A percentile compares a stretch with the other conserved stretches of the same genome.
Evolutionary conservation across 2,888 invertebrate species (phyloP).

Genomic region (Gryllus longicercus): DNA sequence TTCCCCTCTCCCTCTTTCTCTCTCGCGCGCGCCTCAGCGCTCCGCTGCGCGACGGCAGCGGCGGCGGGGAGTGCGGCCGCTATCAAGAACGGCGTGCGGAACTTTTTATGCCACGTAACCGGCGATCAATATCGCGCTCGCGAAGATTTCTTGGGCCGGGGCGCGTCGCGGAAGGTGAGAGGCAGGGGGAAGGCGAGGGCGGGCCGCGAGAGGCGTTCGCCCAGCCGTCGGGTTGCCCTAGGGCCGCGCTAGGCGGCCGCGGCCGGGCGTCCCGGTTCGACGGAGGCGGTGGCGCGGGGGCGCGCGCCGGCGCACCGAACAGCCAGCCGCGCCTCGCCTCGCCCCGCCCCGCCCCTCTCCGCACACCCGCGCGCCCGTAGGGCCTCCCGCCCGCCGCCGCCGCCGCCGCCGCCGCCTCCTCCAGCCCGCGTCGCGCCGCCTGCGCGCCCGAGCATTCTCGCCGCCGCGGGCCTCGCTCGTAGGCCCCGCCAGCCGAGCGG

Average conservation of each 20-base stretch:
- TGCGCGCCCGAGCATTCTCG: not conserved
- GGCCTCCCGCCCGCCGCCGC: not conserved
- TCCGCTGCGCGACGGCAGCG: not conserved
- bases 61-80: conserved; percentile 31
- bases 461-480: not conserved
- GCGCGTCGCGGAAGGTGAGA: no score
- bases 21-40: no score
- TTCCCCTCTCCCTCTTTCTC: no score
- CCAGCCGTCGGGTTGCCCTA: no score
- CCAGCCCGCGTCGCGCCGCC: not conserved
- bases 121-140: conserved; percentile 35
- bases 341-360: not conserved
- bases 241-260: no score
- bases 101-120: conserved; percentile 37
- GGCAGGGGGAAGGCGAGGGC: no score
- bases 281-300: not conserved
- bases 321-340: conserved; percentile 27
- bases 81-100: conserved; percentile 30
- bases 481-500: not conserved
- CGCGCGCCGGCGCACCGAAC: conserved; percentile 30
- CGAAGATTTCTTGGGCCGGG: not conserved
- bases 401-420: not conserved
- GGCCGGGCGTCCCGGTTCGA: not conserved
- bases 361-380: not conserved
- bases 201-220: no score